Evolutionary conservation across 2,113 vertebrate species (phyloP), one percentile per base, ranked within the genome.

Genomic region (Orycteropus afer): DNA sequence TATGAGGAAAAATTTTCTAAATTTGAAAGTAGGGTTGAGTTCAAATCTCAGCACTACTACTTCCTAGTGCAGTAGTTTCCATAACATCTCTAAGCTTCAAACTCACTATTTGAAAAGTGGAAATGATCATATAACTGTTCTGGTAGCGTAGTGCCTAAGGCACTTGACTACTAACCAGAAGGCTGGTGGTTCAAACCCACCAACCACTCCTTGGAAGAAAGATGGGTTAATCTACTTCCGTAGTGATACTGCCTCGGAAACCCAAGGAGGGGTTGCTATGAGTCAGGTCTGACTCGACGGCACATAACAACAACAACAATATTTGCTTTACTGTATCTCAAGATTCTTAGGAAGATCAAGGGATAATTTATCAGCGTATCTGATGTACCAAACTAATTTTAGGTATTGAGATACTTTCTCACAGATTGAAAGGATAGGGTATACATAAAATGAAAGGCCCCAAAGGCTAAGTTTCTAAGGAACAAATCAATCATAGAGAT

Each of bases 281-380:
- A n/a, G n/a, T n/a, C n/a, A n/a, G n/a, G n/a, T n/a, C n/a, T n/a
- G n/a, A n/a, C n/a, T n/a, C n/a, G n/a, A n/a, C n/a, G n/a, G n/a
- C n/a, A n/a, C n/a, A n/a, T n/a, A n/a, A n/a, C n/a, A n/a, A n/a
- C n/a, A n/a, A n/a, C n/a, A n/a, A n/a, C n/a, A n/a, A n/a, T 17
- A 55, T 18, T 22, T 74, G 77, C 49, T 91, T 92, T 63, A 22
- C 23, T 34, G 7, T 53, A 73, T 37, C 71, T 71, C 37, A 84
- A 45, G 80, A 71, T 45, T 9, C 40, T 32, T 32, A 32, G 25
- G 37, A 61, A 27, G 14, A 80, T 77, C 18, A 27, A 37, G 9
- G 22, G 23, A 4, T 20, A 74, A 51, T 0, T 0, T 5, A 7
- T 20, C 2, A 53, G 74, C 2, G 3, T 13, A 23, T 51, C 8